Conservation (phyloP, 2,113 vertebrate genomes). For the Tympanuchus pallidicinctus region DNA sequence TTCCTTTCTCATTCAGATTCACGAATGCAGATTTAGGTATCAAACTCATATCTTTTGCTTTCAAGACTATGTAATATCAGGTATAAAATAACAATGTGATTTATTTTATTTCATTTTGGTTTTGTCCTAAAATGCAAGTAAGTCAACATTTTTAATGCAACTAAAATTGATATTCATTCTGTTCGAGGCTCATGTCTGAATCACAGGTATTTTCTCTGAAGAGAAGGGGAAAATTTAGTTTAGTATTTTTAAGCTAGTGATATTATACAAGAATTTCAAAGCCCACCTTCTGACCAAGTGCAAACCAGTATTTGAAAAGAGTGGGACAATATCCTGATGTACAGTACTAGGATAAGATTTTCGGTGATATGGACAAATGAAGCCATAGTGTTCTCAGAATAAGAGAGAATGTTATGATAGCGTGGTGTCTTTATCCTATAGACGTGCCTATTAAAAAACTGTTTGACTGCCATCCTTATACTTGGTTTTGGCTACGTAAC, state of each 20-base stretch:
- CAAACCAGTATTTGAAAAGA: not conserved
- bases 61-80: accelerated
- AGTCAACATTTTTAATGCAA: not conserved
- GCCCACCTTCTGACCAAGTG: not conserved
- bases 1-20: not conserved
- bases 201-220: not conserved
- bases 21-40: not conserved
- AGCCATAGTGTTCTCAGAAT: not conserved
- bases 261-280: not conserved
- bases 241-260: not conserved
- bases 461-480: not conserved
- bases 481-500: not conserved
- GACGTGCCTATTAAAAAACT: not conserved
- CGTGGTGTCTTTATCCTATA: not conserved
- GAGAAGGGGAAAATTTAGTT: not conserved
- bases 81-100: not conserved
- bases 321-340: not conserved
- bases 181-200: not conserved
- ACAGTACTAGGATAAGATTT: not conserved
- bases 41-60: not conserved
- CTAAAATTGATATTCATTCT: not conserved
- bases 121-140: not conserved
- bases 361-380: not conserved
- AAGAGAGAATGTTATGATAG: not conserved
- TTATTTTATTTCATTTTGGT: not conserved